Evolutionary conservation across 1,140 invertebrate genomes (phyloP).

Genomic region (Penaeus chinensis): DNA sequence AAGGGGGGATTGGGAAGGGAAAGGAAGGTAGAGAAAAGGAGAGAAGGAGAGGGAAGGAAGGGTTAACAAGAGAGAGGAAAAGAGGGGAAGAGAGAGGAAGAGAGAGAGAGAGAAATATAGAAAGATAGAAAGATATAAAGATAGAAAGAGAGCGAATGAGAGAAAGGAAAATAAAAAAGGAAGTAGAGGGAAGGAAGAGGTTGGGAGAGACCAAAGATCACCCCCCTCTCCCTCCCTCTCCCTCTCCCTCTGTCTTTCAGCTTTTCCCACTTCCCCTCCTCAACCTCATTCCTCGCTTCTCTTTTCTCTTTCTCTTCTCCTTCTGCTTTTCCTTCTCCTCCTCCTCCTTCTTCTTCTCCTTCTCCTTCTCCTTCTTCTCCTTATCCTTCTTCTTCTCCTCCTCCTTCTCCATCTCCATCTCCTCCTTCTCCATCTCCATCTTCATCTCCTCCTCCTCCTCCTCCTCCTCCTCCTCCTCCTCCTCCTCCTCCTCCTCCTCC

Average conservation of each 20-base stretch:
- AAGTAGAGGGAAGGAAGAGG: background rate
- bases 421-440: no score
- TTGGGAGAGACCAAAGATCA: background rate
- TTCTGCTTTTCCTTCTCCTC: background rate
- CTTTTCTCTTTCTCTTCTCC: no score
- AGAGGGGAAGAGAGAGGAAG: background rate
- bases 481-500: no score
- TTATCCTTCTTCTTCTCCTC: no score
- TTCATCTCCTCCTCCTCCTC: no score
- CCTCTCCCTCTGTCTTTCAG: background rate
- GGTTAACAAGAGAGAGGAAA: background rate
- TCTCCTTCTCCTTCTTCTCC: background rate
- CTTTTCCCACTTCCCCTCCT: no score
- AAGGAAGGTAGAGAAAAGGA: background rate
- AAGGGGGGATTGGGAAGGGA: background rate
- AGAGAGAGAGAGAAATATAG: background rate
- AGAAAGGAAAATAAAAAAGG: background rate
- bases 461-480: no score
- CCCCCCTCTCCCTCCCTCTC: background rate
- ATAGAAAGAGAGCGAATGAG: background rate
- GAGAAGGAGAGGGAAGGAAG: background rate
- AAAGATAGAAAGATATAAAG: background rate
- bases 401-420: no score
- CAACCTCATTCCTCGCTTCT: no score
- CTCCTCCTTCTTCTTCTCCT: background rate